Evolutionary conservation across 2,113 vertebrate genomes (phyloP), one percentile per base, ranked within the genome.

Genomic region (Peromyscus leucopus): DNA sequence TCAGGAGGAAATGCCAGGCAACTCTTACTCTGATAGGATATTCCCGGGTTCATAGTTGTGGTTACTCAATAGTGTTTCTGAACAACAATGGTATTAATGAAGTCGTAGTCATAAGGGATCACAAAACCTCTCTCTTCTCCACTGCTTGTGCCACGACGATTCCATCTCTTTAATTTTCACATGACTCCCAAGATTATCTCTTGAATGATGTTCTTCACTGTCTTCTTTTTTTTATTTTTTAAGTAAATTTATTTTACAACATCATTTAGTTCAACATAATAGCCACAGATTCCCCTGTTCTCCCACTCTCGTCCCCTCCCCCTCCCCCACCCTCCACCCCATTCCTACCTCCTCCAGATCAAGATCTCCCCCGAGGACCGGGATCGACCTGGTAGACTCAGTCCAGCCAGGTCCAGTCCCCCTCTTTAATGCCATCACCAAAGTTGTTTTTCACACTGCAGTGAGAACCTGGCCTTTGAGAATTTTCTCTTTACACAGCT

Each of bases 391-490:
- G n/a, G n/a, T n/a, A n/a, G n/a, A n/a, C n/a, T n/a, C n/a, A n/a
- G n/a, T n/a, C n/a, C n/a, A n/a, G n/a, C n/a, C n/a, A n/a, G n/a
- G n/a, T n/a, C n/a, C n/a, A n/a, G n/a, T n/a, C n/a, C n/a, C n/a
- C n/a, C n/a, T n/a, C n/a, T 87, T 99, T 99, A 94, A 99, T 99
- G 26, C 99, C 99, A 0, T 99, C 99, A 57, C 99, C 99, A 90
- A 99, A 99, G 31, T 99, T 99, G 96, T 99, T 99, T 95, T 99
- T 99, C 16, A 99, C 99, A 0, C 99, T 99, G 51, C 99, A 98
- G 82, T 99, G 99, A n/a, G 99, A 99, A 0, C 99, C 99, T 13
- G 99, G 99, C 13, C 99, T 98, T 96, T 99, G 99, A 4, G 99
- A 99, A 90, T 99, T 99, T 99, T 99, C 99, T 97, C 99, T 98